These are phyloP conservation scores for Carassius carassius DNA, from an alignment of 2,113 vertebrate species.

Conservation along the genomic window DNA sequence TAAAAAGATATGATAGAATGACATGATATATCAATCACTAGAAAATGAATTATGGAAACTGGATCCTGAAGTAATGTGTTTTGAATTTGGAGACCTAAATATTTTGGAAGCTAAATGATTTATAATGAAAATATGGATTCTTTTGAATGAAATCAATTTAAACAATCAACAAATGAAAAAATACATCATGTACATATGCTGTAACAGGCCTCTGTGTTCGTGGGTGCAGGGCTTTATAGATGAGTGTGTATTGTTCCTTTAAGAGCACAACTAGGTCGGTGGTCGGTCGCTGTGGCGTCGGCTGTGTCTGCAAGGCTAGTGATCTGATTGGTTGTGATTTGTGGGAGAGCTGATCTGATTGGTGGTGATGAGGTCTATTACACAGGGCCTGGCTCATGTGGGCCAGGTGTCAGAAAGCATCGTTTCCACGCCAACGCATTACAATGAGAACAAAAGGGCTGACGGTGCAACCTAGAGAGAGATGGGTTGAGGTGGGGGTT, in stretches of 20 bases:
- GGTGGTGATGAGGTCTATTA: conserved; percentile 66
- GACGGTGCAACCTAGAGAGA: conserved; percentile 36
- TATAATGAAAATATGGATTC: background rate
- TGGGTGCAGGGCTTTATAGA: conserved; percentile 31
- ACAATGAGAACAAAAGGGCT: conserved; percentile 44
- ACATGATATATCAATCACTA: background rate
- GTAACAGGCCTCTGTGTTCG: conserved; percentile 15
- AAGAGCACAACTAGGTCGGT: conserved; percentile 66
- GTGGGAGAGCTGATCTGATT: conserved; percentile 63
- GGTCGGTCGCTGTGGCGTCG: conserved; percentile 51
- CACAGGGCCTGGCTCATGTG: conserved; percentile 61
- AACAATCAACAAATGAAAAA: background rate
- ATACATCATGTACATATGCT: conserved; percentile 34
- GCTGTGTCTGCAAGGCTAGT: conserved; percentile 51
- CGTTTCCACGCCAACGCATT: conserved; percentile 57
- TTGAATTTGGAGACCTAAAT: conserved; percentile 10
- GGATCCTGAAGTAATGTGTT: background rate
- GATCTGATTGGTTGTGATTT: conserved; percentile 68
- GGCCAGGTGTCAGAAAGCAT: conserved; percentile 68
- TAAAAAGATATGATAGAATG: background rate
- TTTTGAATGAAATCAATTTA: background rate
- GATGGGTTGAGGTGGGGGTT: background rate
- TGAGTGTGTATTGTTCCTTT: conserved; percentile 59
- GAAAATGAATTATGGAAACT: background rate
- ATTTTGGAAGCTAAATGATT: background rate